Base-by-base conservation (phyloP, 1,140 invertebrate species). In the Dendroctonus ponderosae region DNA sequence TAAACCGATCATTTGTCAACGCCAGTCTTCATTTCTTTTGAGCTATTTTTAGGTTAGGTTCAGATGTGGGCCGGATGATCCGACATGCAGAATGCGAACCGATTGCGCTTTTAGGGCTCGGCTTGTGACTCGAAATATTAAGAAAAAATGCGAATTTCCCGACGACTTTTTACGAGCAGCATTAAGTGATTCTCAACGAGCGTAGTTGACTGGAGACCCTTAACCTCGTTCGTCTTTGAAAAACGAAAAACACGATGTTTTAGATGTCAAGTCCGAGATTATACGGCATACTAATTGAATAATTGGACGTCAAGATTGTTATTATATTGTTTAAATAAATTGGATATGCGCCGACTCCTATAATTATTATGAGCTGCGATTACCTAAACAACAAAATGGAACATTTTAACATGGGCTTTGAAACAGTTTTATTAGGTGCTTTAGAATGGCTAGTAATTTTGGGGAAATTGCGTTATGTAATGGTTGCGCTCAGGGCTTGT, bases 1-100 rank as follows among this genome's bases (percentile, higher is more conserved):
- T 40, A 43, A 48, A 48, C 41, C 52, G 62, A 64, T 64, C 62
- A 56, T 64, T 64, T 64, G 62, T 64, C 62, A 64, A 64, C 62
- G 62, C 62, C 62, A 64, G 41, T 42, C 40, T 52, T 53, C 40
- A 9, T 62, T 52, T 64, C 26, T 64, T 56, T 9, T 37, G 8
- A 50, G 37, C 48, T 61, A 50, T 61, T 61, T 50, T 61, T 61
- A 49, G 44, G 44, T 50, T 61, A 48, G 58, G 44, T 61, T 61
- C n/a, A 37, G 12, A 40, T 15, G 48, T 50, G 26, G 39, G 48
- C 37, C 26, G 44, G 26, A 12, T 9, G 50, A 26, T 26, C 26
- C 26, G 26, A 26, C 26, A 2, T 26, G 26, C 26, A 26, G 1
- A 26, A 26, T 26, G 26, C 26, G 26, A 26, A 26, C 26, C 1